phyloP scores from a whole-genome alignment of 2,888 invertebrate species.

The Diaphora mendica region DNA sequence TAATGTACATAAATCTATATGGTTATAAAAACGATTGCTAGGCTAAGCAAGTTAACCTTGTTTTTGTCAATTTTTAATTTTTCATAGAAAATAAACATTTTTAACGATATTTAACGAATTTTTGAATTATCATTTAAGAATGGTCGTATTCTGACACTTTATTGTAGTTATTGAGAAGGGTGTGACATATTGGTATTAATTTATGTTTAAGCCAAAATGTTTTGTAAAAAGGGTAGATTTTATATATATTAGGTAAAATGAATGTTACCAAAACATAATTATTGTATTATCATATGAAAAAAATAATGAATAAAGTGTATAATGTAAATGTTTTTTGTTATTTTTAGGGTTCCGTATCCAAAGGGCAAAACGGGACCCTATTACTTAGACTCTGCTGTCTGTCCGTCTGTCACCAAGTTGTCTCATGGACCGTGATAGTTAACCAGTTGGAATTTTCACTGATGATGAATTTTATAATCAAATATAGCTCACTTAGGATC shows the following conservation, averaged over 20 bases:
- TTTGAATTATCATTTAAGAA: background rate
- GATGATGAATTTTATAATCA: too few relatives aligned
- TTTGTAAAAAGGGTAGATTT: constrained; percentile 5
- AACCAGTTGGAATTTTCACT: too few relatives aligned
- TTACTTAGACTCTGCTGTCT: too few relatives aligned
- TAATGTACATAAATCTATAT: too few relatives aligned
- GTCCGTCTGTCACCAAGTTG: too few relatives aligned
- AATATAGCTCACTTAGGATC: too few relatives aligned
- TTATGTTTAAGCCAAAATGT: constrained; percentile 10
- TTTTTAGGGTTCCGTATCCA: background rate
- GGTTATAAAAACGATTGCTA: too few relatives aligned
- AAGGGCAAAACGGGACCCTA: too few relatives aligned
- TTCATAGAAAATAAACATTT: background rate
- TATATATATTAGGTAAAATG: constrained; percentile 24
- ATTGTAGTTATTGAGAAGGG: background rate
- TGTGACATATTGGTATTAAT: constrained; percentile 12
- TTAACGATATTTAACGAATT: background rate
- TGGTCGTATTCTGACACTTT: background rate
- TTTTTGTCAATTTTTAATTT: background rate
- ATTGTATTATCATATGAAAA: constrained; percentile 16
- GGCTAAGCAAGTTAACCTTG: too few relatives aligned
- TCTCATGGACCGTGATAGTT: too few relatives aligned
- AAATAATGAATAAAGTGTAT: constrained; percentile 8
- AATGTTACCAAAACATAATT: constrained; percentile 47
- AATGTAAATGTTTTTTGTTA: background rate